These are phyloP conservation scores for Tachina lurida DNA, from an alignment of 2,888 invertebrate genomes.

Conservation along the genomic window DNA sequence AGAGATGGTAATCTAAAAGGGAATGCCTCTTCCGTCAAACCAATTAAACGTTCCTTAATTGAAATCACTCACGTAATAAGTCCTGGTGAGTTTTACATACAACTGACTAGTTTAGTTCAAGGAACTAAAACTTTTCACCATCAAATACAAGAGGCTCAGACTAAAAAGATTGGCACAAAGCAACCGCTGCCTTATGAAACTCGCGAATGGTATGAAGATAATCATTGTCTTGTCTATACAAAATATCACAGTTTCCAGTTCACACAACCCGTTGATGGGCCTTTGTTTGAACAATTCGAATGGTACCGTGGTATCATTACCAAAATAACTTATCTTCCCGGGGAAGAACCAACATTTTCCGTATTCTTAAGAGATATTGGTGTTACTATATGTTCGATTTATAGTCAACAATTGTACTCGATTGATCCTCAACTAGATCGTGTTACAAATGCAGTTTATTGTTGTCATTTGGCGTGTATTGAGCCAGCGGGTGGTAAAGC, in stretches of 20 bases:
- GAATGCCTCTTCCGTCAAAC: conserved; percentile 1
- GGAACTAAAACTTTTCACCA: conserved; percentile 83
- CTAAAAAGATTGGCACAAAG: conserved; percentile 38
- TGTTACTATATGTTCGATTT: conserved; percentile 84
- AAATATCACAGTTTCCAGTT: conserved; percentile 78
- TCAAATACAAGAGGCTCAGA: conserved; percentile 83
- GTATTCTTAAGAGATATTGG: conserved; percentile 88
- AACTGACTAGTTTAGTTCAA: conserved; percentile 83
- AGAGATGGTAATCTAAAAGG: conserved; percentile 6
- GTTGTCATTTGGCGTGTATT: conserved; percentile 88
- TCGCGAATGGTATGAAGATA: conserved; percentile 84
- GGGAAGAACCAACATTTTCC: conserved; percentile 71
- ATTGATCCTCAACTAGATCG: conserved; percentile 84
- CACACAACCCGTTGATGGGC: background rate
- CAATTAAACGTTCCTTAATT: conserved; percentile 75
- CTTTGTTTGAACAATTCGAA: conserved; percentile 67
- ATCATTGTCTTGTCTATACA: conserved; percentile 84
- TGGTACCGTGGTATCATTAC: conserved; percentile 86
- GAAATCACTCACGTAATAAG: conserved; percentile 84
- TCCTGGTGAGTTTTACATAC: conserved; percentile 86
- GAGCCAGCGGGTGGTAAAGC: conserved; percentile 85
- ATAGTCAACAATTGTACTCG: conserved; percentile 82
- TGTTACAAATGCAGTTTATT: conserved; percentile 85
- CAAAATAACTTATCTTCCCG: conserved; percentile 74
- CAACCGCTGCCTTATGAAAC: conserved; percentile 45